phyloP scores from a whole-genome alignment of 2,113 vertebrate species.

The Probosciger aterrimus region DNA sequence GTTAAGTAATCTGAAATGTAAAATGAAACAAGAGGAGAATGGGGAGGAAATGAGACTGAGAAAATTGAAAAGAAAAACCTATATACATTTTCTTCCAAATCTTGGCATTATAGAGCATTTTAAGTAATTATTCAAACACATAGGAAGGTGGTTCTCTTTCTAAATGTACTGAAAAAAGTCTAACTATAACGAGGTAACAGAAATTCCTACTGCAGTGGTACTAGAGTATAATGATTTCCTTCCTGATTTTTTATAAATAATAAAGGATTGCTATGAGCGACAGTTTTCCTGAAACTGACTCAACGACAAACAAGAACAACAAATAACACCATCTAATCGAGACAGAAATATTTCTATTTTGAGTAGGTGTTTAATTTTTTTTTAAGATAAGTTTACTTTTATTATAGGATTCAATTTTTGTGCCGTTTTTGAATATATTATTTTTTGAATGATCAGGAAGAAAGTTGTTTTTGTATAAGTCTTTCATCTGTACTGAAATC shows the following conservation, averaged over 20 bases:
- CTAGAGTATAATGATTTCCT: background rate
- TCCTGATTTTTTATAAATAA: conserved; percentile 31
- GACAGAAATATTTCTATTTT: conserved; percentile 9
- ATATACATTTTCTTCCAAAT: background rate
- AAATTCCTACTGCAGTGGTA: background rate
- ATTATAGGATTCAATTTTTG: background rate
- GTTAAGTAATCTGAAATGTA: background rate
- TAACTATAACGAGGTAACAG: background rate
- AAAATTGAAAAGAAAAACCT: background rate
- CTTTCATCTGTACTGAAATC: background rate
- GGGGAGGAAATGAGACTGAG: background rate
- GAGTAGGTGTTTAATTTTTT: background rate
- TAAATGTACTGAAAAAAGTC: background rate
- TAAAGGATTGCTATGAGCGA: background rate
- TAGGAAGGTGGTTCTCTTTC: background rate
- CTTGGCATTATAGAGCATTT: background rate
- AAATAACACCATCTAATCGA: background rate
- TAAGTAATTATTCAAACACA: background rate
- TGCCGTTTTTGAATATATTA: background rate
- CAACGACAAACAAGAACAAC: background rate
- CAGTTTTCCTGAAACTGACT: background rate
- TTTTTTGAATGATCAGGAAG: background rate
- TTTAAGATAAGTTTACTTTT: background rate
- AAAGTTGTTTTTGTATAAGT: background rate
- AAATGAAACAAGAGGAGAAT: background rate